Conservation (phyloP, 1,140 invertebrate species). For the Lepidurus packardi region DNA sequence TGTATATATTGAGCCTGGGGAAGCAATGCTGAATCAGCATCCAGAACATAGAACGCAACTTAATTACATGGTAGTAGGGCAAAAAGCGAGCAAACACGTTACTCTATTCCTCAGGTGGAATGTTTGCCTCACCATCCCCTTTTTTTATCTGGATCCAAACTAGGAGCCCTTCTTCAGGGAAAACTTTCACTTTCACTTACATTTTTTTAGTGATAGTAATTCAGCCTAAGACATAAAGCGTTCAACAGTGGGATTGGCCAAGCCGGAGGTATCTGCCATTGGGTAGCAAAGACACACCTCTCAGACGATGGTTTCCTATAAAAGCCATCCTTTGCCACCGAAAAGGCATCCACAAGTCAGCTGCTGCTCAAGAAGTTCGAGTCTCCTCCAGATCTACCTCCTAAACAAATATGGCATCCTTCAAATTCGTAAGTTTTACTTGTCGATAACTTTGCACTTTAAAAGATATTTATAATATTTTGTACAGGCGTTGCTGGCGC, state of each 20-base stretch:
- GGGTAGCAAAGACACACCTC: neutral
- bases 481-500: neutral
- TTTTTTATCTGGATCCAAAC: neutral
- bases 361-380: neutral
- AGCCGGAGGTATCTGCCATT: neutral
- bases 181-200: neutral
- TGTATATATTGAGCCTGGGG: neutral
- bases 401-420: neutral
- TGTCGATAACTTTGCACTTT: neutral
- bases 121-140: neutral
- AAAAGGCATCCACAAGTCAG: neutral
- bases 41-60: neutral
- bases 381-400: neutral
- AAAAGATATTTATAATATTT: neutral
- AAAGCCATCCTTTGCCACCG: neutral
- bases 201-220: neutral
- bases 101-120: neutral
- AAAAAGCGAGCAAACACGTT: conserved; percentile 3
- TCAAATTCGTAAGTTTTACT: neutral
- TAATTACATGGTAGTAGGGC: neutral
- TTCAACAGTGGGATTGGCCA: neutral
- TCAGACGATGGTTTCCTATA: neutral
- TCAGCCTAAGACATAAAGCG: neutral
- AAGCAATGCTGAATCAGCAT: conserved; percentile 3
- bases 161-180: neutral